Evolutionary conservation across 2,888 invertebrate species (phyloP), one percentile per base, ranked within the genome.

Genomic region (Axea sp.): DNA sequence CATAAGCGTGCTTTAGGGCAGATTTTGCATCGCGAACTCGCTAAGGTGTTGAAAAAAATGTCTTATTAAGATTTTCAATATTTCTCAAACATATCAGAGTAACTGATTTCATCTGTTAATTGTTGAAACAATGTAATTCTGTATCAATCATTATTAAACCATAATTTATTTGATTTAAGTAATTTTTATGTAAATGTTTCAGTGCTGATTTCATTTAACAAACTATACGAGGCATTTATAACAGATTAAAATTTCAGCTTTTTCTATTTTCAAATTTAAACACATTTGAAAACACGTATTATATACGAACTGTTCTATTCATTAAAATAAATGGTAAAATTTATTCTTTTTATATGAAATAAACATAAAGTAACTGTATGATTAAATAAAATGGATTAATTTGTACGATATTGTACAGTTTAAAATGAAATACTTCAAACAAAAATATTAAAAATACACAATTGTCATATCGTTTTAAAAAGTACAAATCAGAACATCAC

Each of bases 11-110:
- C n/a, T 31, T 12, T 12, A 51, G 35, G 22, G 47, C 67, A 75
- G 47, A 55, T 57, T 68, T 74, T 64, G 60, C 57, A 73, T 62
- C 47, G 67, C 51, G 41, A 68, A 67, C 69, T 69, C 67, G 45
- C 73, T 51, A 26, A 53, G 65, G 65, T 65, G 65, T 72, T 65
- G 59, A 47, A 51, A 59, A 59, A 68, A 51, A 62, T 68, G 62
- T 59, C 68, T 65, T 65, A 72, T 59, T 30, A 59, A 53, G 45
- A 72, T 65, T 65, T 49, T 31, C 65, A 59, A 59, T 30, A 59
- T 65, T 72, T 65, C 22, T 39, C 64, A 51, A 15, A 47, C 43
- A 72, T 57, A 57, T 41, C 53, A n/a, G 59, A 24, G 9, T 59
- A 59, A 53, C 60, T 60, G 60, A 53, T 69, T 53, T 39, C 39